Base-by-base conservation (phyloP, 2,888 invertebrate genomes). In the Habrosyne pyritoides region DNA sequence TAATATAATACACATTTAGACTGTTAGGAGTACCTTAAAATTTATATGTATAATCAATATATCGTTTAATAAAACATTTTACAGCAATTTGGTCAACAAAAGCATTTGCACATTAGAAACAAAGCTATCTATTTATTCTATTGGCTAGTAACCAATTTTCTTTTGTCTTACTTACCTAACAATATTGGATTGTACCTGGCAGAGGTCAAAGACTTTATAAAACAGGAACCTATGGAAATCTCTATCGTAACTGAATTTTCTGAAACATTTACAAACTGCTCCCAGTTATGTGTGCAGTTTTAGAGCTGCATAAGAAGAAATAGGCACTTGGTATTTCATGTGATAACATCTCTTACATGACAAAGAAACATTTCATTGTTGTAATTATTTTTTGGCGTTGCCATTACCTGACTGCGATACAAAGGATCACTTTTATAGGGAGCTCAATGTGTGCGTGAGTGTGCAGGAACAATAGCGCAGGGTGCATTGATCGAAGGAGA, bases 71-170 rank as follows among this genome's bases (percentile, higher is more conserved):
- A 12, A 12, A 33, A n/a, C n/a, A n/a, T n/a, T n/a, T 33, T 33
- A 33, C 2, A 2, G 1, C 33, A 12, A 33, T 33, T 33, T n/a
- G 33, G 12, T 33, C 24, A 24, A 24, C 24, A 24, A 24, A 24
- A 24, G 24, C 7, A 24, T 24, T 24, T 24, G 7, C 24, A 24
- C 24, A 24, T 7, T 24, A 47, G 21, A n/a, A 14, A 21, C n/a
- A n/a, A n/a, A n/a, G 47, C 18, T 8, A 47, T 24, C 3, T 21
- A 14, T 14, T 47, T 14, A 57, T 59, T 64, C n/a, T n/a, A n/a
- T 68, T 71, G 65, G 64, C 60, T 56, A 30, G 56, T 55, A 52
- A 66, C 61, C 60, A 66, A 65, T 55, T 28, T 56, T 30, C 47
- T 50, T 60, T 54, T 56, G 53, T n/a, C 24, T 65, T 65, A 47